These are phyloP conservation scores for Lepidocyrtinus sp. DNA, from an alignment of 2,888 invertebrate species.

Conservation along the genomic window DNA sequence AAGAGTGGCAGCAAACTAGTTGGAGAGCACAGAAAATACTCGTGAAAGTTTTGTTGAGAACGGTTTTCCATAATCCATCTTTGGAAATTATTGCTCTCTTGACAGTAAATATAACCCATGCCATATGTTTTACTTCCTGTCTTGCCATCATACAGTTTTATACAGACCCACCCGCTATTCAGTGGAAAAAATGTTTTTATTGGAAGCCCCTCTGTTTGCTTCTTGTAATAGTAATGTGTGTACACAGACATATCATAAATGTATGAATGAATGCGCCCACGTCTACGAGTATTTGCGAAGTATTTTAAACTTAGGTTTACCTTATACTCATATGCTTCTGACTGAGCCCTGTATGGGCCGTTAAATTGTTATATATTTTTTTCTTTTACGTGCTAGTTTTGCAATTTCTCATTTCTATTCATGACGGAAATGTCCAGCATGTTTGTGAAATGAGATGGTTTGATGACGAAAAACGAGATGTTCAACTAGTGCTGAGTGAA, in stretches of 20 bases:
- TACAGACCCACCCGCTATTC: constrained; percentile 16
- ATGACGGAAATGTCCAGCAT: not conserved
- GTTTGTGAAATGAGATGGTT: not conserved
- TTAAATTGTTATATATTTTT: not conserved
- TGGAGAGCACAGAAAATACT: constrained; percentile 21
- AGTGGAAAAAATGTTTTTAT: not conserved
- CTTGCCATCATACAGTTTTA: constrained; percentile 16
- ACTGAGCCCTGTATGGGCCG: not conserved
- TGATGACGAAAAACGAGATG: not conserved
- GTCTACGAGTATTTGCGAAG: not conserved
- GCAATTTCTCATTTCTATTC: not conserved
- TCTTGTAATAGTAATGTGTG: not conserved
- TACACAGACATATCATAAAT: not conserved
- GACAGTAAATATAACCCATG: constrained; percentile 58
- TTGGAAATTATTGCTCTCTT: constrained; percentile 57
- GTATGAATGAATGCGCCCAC: not conserved
- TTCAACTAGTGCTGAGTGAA: not conserved
- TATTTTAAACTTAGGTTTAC: no score
- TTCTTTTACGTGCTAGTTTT: not conserved
- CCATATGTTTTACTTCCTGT: constrained; percentile 60
- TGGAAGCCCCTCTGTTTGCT: not conserved
- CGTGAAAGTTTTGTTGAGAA: constrained; percentile 48
- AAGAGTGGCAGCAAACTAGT: constrained; percentile 22
- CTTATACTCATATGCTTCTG: no score
- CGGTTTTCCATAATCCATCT: constrained; percentile 56